These are phyloP conservation scores for Tangara arthus DNA, from an alignment of 2,797 vertebrate genomes.

Conservation along the genomic window DNA sequence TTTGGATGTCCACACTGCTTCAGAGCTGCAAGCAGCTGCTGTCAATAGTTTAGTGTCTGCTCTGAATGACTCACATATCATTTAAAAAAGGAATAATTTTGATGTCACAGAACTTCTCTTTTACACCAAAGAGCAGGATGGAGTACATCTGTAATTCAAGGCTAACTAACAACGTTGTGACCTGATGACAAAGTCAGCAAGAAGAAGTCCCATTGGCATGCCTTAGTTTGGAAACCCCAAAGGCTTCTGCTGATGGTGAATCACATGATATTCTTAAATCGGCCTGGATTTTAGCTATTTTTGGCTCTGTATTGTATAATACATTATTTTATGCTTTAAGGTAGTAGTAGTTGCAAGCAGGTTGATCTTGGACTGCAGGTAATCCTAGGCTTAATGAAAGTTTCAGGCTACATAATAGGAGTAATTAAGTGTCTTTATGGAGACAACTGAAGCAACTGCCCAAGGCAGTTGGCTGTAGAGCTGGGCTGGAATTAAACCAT, in stretches of 20 bases:
- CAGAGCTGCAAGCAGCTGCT: neutral
- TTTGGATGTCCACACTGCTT: neutral
- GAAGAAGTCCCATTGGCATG: neutral
- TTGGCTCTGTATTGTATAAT: neutral
- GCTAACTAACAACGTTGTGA: slow-evolving; percentile 22
- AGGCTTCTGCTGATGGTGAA: neutral
- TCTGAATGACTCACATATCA: neutral
- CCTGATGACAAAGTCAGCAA: neutral
- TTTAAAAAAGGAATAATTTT: neutral
- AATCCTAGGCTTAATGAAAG: neutral
- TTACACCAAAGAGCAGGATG: neutral
- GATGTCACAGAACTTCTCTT: slow-evolving; percentile 24
- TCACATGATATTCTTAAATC: neutral
- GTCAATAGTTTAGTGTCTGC: neutral
- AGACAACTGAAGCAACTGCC: neutral
- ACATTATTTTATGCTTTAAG: neutral
- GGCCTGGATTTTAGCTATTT: neutral
- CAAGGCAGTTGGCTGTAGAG: neutral
- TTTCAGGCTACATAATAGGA: slow-evolving; percentile 18
- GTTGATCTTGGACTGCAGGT: slow-evolving; percentile 10
- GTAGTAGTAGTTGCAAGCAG: neutral
- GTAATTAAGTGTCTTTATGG: neutral
- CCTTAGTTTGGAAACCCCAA: neutral
- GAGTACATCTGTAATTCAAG: neutral
- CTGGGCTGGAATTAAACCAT: neutral